phyloP scores from a whole-genome alignment of 2,797 vertebrate species.

The Enteromius thamalakanensis region DNA sequence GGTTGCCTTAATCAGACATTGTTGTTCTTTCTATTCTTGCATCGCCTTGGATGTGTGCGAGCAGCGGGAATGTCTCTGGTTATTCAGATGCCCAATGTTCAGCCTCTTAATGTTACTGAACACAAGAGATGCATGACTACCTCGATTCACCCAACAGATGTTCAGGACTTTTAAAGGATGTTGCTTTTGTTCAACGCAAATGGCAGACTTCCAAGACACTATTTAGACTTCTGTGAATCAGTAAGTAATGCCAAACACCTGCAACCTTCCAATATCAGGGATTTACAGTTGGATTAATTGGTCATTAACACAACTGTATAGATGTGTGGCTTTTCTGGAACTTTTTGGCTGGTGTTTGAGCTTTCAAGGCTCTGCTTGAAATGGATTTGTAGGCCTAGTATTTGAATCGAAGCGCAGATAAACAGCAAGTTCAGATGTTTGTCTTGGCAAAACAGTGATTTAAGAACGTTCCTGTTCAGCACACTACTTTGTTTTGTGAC shows the following conservation, averaged over 20 bases:
- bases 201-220: conserved; percentile 50
- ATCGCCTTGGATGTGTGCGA: conserved; percentile 34
- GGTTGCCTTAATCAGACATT: conserved; percentile 62
- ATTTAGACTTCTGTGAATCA: conserved; percentile 48
- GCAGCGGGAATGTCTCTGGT: conserved; percentile 41
- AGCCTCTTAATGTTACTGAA: conserved; percentile 29
- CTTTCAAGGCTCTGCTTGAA: neutral
- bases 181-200: conserved; percentile 50
- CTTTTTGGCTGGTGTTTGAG: neutral
- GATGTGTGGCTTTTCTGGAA: conserved; percentile 19
- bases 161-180: conserved; percentile 57
- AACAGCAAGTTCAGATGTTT: neutral
- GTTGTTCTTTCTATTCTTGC: conserved; percentile 40
- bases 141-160: conserved; percentile 69
- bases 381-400: neutral
- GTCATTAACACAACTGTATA: conserved; percentile 38
- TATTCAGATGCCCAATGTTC: neutral
- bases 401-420: neutral
- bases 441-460: conserved; percentile 60
- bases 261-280: conserved; percentile 38
- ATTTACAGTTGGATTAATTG: conserved; percentile 43
- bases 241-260: conserved; percentile 46
- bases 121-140: conserved; percentile 34
- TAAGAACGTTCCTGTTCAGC: conserved; percentile 49
- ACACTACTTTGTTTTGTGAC: conserved; percentile 68